A percentile compares a stretch with the other conserved stretches of the same genome.
Conservation (phyloP, 1,140 invertebrate genomes). For the Drosophila seguyi region DNA sequence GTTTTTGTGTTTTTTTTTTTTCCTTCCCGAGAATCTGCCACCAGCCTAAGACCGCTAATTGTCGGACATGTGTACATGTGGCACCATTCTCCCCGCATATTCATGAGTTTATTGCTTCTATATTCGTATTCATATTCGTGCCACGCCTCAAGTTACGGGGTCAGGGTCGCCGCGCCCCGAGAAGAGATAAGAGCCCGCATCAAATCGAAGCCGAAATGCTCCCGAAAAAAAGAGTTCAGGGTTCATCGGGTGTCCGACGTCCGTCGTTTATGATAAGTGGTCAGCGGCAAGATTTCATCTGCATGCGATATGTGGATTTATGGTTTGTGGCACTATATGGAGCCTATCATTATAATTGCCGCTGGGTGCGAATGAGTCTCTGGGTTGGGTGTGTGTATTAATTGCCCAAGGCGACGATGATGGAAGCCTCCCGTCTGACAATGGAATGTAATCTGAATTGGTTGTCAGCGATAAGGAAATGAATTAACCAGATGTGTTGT, state of each 20-base stretch:
- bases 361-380: conserved; percentile 10
- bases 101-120: neutral
- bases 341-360: conserved; percentile 26
- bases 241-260: conserved; percentile 22
- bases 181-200: conserved; percentile 47
- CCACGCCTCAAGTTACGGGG: conserved; percentile 28
- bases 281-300: conserved; percentile 30
- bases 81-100: conserved; percentile 11
- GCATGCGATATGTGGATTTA: neutral
- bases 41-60: conserved; percentile 33
- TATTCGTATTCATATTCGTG: conserved; percentile 11
- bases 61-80: conserved; percentile 48
- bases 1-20: conserved; percentile 7
- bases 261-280: conserved; percentile 16
- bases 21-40: conserved; percentile 17
- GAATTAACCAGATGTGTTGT: neutral
- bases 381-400: neutral
- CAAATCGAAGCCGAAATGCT: neutral
- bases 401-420: conserved; percentile 37
- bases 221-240: conserved; percentile 45
- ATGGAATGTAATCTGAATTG: conserved; percentile 28
- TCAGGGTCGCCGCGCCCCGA: conserved; percentile 42
- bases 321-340: neutral
- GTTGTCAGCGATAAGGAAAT: conserved; percentile 32
- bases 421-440: neutral